Base-by-base conservation (phyloP, 2,888 invertebrate genomes). In the Rhodophaea formosa region DNA sequence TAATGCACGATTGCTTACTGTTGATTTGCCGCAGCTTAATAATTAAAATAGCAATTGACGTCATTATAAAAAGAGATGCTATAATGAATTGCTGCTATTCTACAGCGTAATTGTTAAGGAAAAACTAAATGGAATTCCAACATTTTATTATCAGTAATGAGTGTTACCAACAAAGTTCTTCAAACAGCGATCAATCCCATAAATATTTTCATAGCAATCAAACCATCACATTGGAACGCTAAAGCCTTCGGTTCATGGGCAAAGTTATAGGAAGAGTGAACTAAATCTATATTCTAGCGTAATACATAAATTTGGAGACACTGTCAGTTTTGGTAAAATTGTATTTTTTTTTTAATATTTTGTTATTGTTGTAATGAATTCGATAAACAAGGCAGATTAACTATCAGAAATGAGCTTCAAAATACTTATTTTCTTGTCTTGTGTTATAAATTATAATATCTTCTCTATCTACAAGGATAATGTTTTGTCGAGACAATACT, bases 141-240 rank as follows among this genome's bases (percentile, higher is more conserved):
- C 53, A 51, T 56, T 52, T 52, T 53, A 59, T 56, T 52, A 29
- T 47, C 42, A 53, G 29, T 56, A 55, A 59, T 55, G 53, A 53
- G 53, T 53, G 53, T 53, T 53, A 42, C 43, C 42, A 53, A 52
- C 42, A 42, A 53, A 75, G 70, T 70, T 70, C 57, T 74, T 67
- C 59, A 68, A 69, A 69, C 66, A 63, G 60, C 72, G 74, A 77
- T 74, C 74, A 79, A 81, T 81, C 75, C 82, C 77, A 82, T 81
- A 85, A 87, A 86, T 84, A 83, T 82, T 82, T 81, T 81, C 77
- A 74, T 75, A 80, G 81, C 74, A 84, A 86, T 86, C 86, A 84
- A 84, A 80, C 83, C 80, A 86, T 85, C 85, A 81, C 71, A 71
- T 76, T 63, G 82, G 82, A 79, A 82, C 76, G 84, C 73, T 77